Evolutionary conservation across 2,113 vertebrate genomes (phyloP).

Genomic region (Chiloscyllium plagiosum): DNA sequence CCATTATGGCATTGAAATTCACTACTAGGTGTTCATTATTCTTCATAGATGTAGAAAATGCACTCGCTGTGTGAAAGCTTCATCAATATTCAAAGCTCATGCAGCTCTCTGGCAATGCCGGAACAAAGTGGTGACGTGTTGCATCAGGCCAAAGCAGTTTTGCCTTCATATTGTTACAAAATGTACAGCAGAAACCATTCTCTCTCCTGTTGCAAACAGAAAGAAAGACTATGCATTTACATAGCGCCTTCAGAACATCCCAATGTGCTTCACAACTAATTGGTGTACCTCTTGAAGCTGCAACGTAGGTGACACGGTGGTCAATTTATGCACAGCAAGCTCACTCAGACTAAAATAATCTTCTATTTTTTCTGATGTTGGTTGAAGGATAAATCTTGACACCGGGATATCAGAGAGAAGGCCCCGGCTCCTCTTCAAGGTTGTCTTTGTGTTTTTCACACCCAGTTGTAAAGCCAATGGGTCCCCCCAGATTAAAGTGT

Average conservation of each 20-base stretch:
- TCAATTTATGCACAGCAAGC: not conserved
- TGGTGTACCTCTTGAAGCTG: not conserved
- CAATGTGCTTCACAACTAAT: not conserved
- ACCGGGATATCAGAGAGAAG: not conserved
- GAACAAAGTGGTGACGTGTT: too few species aligned
- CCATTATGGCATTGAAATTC: not conserved
- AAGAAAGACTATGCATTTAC: not conserved
- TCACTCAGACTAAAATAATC: not conserved
- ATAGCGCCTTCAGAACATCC: not conserved
- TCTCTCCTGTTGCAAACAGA: not conserved
- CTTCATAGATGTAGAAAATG: not conserved
- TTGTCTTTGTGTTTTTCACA: not conserved
- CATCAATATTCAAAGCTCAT: slow-evolving; percentile 4
- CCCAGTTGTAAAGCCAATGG: not conserved
- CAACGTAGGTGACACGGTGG: not conserved
- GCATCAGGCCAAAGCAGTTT: not conserved
- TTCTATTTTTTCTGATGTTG: not conserved
- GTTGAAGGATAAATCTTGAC: not conserved
- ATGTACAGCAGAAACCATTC: not conserved
- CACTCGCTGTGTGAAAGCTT: not conserved
- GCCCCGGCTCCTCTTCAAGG: too few species aligned
- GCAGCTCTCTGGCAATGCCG: not conserved
- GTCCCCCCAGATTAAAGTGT: not conserved
- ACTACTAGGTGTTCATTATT: not conserved
- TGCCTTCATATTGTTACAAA: not conserved